phyloP scores from a whole-genome alignment of 2,113 vertebrate species.

The Loxodonta africana region DNA sequence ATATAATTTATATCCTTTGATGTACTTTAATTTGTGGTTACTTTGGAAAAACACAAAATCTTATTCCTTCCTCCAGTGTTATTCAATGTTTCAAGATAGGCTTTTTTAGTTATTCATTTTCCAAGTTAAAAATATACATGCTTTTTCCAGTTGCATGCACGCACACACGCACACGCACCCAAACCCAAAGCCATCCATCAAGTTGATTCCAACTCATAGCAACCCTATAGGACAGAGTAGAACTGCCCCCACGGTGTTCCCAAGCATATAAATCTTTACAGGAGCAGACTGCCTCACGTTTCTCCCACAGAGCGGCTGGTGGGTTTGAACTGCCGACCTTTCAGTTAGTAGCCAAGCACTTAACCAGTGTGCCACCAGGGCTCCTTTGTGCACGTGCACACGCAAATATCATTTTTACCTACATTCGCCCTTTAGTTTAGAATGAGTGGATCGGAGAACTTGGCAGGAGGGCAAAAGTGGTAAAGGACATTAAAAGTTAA shows the following conservation, averaged over 20 bases:
- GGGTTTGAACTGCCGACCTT: too few relatives aligned
- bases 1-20: constrained; percentile 19
- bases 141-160: background rate
- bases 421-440: background rate
- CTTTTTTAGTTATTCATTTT: constrained; percentile 36
- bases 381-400: background rate
- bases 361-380: background rate
- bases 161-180: background rate
- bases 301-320: background rate
- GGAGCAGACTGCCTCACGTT: background rate
- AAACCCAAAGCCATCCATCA: background rate
- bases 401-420: background rate
- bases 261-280: background rate
- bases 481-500: background rate
- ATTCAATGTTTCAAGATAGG: constrained; percentile 34
- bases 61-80: background rate
- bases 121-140: background rate
- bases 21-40: constrained; percentile 48
- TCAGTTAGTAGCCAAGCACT: too few relatives aligned
- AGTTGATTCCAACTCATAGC: background rate
- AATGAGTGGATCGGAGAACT: constrained; percentile 15
- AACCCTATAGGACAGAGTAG: background rate
- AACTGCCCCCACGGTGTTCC: background rate
- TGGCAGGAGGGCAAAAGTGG: background rate
- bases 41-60: constrained; percentile 44